Conservation (phyloP, 2,113 vertebrate species). For the Lagopus leucura region DNA sequence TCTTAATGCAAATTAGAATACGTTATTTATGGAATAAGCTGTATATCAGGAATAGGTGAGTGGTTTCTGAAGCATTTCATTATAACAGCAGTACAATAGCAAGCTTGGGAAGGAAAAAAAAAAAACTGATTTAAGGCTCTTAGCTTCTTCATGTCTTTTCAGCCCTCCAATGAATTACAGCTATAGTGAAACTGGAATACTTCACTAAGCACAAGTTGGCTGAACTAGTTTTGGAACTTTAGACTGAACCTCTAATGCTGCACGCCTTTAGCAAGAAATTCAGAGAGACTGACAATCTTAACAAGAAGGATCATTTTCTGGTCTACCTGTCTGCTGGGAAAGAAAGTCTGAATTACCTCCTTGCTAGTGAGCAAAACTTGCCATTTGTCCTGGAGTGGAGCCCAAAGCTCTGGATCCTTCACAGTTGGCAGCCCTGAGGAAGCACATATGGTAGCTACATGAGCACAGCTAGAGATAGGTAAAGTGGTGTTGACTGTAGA, state of each 20-base stretch:
- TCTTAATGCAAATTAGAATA: not conserved
- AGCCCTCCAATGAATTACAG: not conserved
- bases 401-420: not conserved
- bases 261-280: not conserved
- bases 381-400: constrained; percentile 7
- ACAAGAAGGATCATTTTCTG: not conserved
- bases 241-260: not conserved
- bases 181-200: not conserved
- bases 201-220: not conserved
- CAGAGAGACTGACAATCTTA: not conserved
- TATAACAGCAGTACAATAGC: not conserved
- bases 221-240: not conserved
- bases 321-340: not conserved
- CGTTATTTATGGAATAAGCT: not conserved
- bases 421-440: not conserved
- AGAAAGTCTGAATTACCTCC: not conserved
- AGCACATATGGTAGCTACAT: not conserved
- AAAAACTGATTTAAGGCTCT: not conserved
- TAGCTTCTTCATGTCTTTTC: not conserved
- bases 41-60: not conserved
- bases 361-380: fast-evolving
- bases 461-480: not conserved
- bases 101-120: not conserved
- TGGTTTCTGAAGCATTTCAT: not conserved
- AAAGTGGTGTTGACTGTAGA: not conserved